Base-by-base conservation (phyloP, 2,888 invertebrate genomes). In the Mesorhabditis belari region DNA sequence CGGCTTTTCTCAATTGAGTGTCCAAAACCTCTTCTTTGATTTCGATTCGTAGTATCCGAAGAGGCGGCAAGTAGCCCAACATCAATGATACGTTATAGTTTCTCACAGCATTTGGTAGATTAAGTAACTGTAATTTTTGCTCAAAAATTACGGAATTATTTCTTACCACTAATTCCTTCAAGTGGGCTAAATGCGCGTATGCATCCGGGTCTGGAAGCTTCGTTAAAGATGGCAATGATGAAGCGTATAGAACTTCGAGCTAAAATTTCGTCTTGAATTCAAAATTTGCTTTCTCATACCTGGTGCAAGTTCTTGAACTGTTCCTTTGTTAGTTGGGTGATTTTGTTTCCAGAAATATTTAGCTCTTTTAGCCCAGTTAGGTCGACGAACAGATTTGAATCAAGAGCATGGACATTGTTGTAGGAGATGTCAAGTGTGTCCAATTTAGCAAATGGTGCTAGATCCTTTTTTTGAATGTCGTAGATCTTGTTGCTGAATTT, bases 321-420 rank as follows among this genome's bases (percentile, higher is more conserved):
- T 4, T 67, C 67, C 23, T 69, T 70, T 0, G 65, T 61, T 17
- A 80, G 50, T 24, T 62, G 58, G 9, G 64, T 63, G 1, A 80
- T 59, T 5, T 66, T 66, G 64, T 80, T 80, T 0, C 64, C 63
- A 27, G 73, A 77, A n/a, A 81, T 63, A 57, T 81, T 76, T 24
- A 80, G 61, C 27, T 69, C 61, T 52, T 71, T 75, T 49, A 80
- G 63, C 23, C 75, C 71, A 6, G 62, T 25, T 19, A 80, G 59
- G 21, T 69, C 63, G 26, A 67, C 67, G 57, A 79, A 71, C 3
- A 70, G 55, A 12, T 61, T 56, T 3, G 71, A 49, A n/a, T 65
- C 64, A 23, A 80, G 59, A 17, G 69, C 63, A 25, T 67, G 63
- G 50, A 80, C 56, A 49, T 71, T 76, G 64, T 80, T 80, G 60